Conservation (phyloP, 37 sponge, comb jelly and placozoan species). For the Axinella damicornis region DNA sequence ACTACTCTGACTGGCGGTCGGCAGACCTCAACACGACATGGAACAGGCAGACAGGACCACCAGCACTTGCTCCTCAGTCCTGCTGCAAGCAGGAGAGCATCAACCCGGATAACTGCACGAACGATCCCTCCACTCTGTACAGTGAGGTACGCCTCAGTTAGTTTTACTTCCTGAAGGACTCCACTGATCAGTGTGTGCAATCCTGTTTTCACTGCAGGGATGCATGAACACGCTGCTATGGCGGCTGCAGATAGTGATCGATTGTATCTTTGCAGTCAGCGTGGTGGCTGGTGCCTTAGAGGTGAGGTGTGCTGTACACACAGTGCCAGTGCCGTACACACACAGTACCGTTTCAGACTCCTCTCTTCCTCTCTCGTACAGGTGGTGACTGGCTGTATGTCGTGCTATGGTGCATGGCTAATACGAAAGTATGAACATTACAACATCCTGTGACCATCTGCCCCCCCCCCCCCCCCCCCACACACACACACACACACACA, state of each 20-base stretch:
- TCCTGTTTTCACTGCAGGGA: conserved; percentile 19
- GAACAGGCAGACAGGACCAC: background rate
- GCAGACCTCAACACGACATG: conserved; percentile 12
- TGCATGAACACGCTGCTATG: conserved; percentile 10
- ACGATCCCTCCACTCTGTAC: background rate
- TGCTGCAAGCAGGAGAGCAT: background rate
- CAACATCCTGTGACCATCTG: conserved; percentile 11
- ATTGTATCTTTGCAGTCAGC: conserved; percentile 24
- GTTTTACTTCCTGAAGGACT: background rate
- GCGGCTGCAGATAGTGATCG: conserved; percentile 7
- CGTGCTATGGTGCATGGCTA: conserved; percentile 33
- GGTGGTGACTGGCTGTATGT: background rate
- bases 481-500: too few species aligned
- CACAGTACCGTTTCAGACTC: background rate
- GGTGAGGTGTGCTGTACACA: conserved; percentile 11
- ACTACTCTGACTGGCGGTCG: conserved; percentile 43
- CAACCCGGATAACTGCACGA: background rate
- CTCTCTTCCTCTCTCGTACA: background rate
- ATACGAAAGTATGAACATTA: conserved; percentile 45
- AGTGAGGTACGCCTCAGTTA: too few species aligned
- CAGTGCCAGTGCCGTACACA: too few species aligned
- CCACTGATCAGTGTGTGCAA: background rate
- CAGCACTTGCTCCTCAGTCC: conserved; percentile 4
- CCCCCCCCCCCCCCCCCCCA: too few species aligned
- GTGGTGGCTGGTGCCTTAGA: conserved; percentile 1